Base-by-base conservation (phyloP, 1,140 invertebrate species). In the Ostrea denselamellosa region DNA sequence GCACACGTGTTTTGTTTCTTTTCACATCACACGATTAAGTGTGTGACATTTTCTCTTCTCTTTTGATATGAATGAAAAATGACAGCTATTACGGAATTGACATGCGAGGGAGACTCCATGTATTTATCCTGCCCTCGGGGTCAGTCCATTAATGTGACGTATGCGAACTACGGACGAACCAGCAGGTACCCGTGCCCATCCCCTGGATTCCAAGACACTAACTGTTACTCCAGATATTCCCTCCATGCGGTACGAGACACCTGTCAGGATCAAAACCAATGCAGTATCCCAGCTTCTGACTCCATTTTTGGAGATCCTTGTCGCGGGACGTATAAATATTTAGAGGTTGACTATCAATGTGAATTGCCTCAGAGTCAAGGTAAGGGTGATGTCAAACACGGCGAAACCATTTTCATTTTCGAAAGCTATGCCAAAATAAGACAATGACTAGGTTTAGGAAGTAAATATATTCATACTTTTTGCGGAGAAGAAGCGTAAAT, bases 61-160 rank as follows among this genome's bases (percentile, higher is more conserved):
- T 62, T 62, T 44, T 44, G 34, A 44, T 5, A 44, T 44, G 34
- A 44, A 44, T 44, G 9, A 34, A 77, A 34, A 77, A 0, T 34
- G 51, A 83, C 82, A 83, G 82, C 44, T 53, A 83, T 83, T 53
- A 83, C n/a, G 7, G 44, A 83, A 44, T 7, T 22, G 19, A 44
- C 82, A 28, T 83, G 82, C 19, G 82, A 83, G 52, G 52, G 52
- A 22, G 8, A n/a, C 10, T n/a, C 44, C 17, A 12, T 83, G 34
- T 53, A 17, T 1, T 19, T 83, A 14, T 52, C 52, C 89, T 95
- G 71, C 56, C 95, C 28, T 19, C 34, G 22, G 19, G 58, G 54
- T 19, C 52, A 58, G 25, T 56, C 56, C 77, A 87, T 83, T 19
- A 56, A n/a, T 52, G 25, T 86, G 12, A 86, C 51, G 25, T 71